Base-by-base conservation (phyloP, 2,888 invertebrate species). In the Galerucella calmariensis region DNA sequence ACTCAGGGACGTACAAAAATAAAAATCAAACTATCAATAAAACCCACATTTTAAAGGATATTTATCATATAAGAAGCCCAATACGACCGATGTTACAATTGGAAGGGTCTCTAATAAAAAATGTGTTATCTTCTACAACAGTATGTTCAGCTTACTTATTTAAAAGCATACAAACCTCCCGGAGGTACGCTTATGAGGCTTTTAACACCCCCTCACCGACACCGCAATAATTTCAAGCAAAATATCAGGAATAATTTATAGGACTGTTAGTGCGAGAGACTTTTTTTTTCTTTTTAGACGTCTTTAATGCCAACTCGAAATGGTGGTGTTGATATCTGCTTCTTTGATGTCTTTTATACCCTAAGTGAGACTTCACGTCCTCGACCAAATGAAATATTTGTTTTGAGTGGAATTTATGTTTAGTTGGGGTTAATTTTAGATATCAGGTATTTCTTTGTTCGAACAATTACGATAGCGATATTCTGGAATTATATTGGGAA, bases 241-340 rank as follows among this genome's bases (percentile, higher is more conserved):
- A 74, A 51, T 67, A 67, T 70, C 27, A n/a, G 62, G 62, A 73
- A 67, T 67, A 73, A 73, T 73, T 70, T 63, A 71, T 70, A 35
- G 56, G 63, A 53, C 41, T 71, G 73, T 63, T 41, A 63, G 67
- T 56, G 65, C 27, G 65, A 8, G 56, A 69, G 73, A 41, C 12
- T 66, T 67, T 69, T 70, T n/a, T 66, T 73, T 75, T 68, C 72
- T 69, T 58, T 63, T 44, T 16, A 16, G 53, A 66, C 51, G 69
- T 69, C 73, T 65, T 77, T 74, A 72, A 69, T 79, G 79, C 77
- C 79, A 77, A 69, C 69, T 71, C 68, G 62, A 80, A 80, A 75
- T 68, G 74, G 72, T 72, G 69, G 69, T 75, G 77, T 71, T 76
- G 78, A 77, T 75, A 74, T 74, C 78, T 73, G 51, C 67, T 59